Percentiles rank a stretch among this genome's conserved stretches.
Evolutionary conservation across 2,113 vertebrate genomes (phyloP).

Genomic region (Procavia capensis): DNA sequence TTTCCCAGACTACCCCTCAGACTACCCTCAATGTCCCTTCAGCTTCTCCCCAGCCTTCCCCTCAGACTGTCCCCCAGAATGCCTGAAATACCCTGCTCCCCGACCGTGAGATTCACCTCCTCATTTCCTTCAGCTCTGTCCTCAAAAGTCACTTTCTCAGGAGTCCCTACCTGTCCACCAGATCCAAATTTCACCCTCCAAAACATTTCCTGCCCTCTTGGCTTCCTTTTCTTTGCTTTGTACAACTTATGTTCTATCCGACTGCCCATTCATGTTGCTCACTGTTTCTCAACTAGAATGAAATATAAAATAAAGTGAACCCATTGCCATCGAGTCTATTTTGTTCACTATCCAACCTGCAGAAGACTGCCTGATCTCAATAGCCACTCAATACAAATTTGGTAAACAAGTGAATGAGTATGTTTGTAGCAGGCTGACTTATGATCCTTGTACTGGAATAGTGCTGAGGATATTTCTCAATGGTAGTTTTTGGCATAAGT

Average conservation of each 20-base stretch:
- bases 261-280: background rate
- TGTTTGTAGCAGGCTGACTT: background rate
- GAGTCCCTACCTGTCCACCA: background rate
- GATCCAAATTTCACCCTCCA: background rate
- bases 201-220: no score
- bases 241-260: background rate
- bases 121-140: background rate
- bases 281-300: background rate
- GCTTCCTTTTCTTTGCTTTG: background rate
- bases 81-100: background rate
- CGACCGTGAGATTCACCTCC: background rate
- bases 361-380: background rate
- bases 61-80: no score
- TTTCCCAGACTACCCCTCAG: no score
- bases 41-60: no score
- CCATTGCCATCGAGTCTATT: no score
- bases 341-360: background rate
- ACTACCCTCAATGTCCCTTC: no score
- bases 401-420: background rate
- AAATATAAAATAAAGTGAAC: no score
- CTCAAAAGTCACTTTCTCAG: background rate
- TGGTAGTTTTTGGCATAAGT: constrained; percentile 49
- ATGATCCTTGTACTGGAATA: background rate
- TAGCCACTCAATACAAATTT: background rate
- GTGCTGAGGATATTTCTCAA: constrained; percentile 47